Percentiles rank a stretch among this genome's conserved stretches.
These are phyloP conservation scores for Peromyscus eremicus DNA, from an alignment of 2,797 vertebrate genomes.

Conservation along the genomic window DNA sequence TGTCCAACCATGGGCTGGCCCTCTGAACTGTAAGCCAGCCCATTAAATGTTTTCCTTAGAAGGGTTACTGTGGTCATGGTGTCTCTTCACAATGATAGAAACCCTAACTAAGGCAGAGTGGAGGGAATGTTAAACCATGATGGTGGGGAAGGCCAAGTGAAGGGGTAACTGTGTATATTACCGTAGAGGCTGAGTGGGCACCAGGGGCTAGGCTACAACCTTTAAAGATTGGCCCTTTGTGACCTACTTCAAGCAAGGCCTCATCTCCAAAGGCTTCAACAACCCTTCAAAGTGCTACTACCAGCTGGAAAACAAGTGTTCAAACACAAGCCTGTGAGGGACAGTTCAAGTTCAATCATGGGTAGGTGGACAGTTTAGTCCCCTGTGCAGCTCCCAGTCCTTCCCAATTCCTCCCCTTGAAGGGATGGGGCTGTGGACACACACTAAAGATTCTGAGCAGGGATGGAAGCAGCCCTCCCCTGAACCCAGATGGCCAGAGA, in stretches of 20 bases:
- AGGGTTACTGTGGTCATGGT: background rate
- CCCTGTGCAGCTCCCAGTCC: background rate
- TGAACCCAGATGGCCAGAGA: background rate
- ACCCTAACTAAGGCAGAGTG: background rate
- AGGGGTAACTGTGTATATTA: background rate
- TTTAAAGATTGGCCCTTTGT: background rate
- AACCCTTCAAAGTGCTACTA: background rate
- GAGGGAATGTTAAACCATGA: background rate
- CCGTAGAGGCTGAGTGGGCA: background rate
- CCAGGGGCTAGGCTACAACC: background rate
- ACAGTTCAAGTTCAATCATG: background rate
- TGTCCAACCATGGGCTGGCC: background rate
- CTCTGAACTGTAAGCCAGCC: background rate
- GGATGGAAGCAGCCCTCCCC: background rate
- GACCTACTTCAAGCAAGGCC: background rate
- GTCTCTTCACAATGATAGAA: background rate
- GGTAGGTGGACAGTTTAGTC: background rate
- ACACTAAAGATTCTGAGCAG: fast-evolving
- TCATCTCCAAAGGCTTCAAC: background rate
- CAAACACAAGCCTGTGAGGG: background rate
- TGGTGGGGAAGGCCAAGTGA: background rate
- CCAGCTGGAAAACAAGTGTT: background rate
- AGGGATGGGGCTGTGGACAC: background rate
- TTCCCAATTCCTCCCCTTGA: background rate
- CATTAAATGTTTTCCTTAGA: background rate